These are phyloP conservation scores for Dicyrtomina minuta DNA, from an alignment of 2,888 invertebrate species.

Conservation along the genomic window DNA sequence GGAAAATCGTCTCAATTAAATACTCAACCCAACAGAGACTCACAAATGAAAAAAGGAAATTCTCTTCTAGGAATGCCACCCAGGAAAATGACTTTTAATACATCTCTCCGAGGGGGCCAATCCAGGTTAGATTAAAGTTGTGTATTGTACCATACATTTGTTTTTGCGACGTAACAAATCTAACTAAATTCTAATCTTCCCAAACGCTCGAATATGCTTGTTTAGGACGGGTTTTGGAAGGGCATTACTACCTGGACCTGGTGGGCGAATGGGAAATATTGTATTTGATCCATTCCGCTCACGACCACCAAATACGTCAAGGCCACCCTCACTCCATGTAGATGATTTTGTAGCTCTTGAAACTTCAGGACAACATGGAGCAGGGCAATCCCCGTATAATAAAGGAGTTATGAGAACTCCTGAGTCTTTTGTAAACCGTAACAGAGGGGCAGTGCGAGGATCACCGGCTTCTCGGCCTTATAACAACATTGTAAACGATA, in stretches of 20 bases:
- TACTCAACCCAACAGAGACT: constrained; percentile 11
- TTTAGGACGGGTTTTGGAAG: constrained; percentile 57
- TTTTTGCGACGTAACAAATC: no score
- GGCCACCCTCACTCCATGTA: constrained; percentile 95
- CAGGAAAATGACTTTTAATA: constrained; percentile 39
- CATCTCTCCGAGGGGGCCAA: constrained; percentile 38
- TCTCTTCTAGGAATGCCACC: constrained; percentile 30
- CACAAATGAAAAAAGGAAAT: constrained; percentile 4
- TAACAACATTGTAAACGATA: constrained; percentile 32
- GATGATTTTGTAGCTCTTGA: constrained; percentile 94
- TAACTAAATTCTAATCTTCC: no score
- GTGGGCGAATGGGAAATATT: constrained; percentile 56
- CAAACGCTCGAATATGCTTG: not conserved
- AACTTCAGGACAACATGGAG: constrained; percentile 75
- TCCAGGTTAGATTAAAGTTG: no score
- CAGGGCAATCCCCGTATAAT: constrained; percentile 74
- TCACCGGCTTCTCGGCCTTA: constrained; percentile 38
- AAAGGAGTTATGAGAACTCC: constrained; percentile 23
- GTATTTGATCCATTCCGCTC: constrained; percentile 83
- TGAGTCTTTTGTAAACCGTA: constrained; percentile 31
- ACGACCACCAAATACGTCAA: constrained; percentile 92
- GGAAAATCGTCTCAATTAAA: constrained; percentile 25
- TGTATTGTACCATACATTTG: no score
- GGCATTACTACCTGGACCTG: constrained; percentile 57
- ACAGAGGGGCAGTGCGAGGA: constrained; percentile 41